phyloP scores from a whole-genome alignment of 2,113 vertebrate species.

The Crotalus viridis region DNA sequence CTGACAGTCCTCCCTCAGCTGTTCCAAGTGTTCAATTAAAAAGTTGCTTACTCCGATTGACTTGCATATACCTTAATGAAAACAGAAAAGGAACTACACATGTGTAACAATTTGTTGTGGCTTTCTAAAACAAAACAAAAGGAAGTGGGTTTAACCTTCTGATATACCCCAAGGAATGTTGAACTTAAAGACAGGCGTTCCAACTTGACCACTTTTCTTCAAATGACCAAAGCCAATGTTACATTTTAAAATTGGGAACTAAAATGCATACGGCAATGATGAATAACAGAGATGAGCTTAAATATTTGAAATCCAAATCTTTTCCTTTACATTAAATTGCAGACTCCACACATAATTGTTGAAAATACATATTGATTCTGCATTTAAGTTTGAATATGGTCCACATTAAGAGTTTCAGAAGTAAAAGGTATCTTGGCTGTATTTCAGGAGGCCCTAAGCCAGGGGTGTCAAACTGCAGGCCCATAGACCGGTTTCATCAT shows the following conservation, averaged over 20 bases:
- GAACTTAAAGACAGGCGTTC: neutral
- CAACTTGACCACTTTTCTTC: neutral
- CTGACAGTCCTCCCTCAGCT: slow-evolving; percentile 76
- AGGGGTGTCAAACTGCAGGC: too few relatives aligned
- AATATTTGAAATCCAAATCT: neutral
- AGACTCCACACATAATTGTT: neutral
- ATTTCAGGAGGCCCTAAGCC: neutral
- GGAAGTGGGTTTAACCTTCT: slow-evolving; percentile 17
- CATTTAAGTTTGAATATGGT: neutral
- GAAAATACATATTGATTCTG: neutral
- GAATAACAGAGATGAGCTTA: neutral
- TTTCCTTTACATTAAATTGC: neutral
- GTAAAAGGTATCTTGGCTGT: neutral
- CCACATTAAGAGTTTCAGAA: neutral
- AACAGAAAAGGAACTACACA: slow-evolving; percentile 22
- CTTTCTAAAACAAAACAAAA: neutral
- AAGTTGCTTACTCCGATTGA: slow-evolving; percentile 84
- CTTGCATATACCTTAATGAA: slow-evolving; percentile 69
- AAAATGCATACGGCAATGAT: neutral
- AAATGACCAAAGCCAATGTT: neutral
- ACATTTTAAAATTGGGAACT: neutral
- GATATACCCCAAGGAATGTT: neutral
- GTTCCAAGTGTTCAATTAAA: slow-evolving; percentile 76
- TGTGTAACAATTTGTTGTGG: slow-evolving; percentile 17
- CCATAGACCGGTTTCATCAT: too few relatives aligned